Percentiles rank a stretch among this genome's conserved stretches.
These are phyloP conservation scores for Petrocephalus microphthalmus DNA, from an alignment of 2,113 vertebrate genomes.

Conservation along the genomic window DNA sequence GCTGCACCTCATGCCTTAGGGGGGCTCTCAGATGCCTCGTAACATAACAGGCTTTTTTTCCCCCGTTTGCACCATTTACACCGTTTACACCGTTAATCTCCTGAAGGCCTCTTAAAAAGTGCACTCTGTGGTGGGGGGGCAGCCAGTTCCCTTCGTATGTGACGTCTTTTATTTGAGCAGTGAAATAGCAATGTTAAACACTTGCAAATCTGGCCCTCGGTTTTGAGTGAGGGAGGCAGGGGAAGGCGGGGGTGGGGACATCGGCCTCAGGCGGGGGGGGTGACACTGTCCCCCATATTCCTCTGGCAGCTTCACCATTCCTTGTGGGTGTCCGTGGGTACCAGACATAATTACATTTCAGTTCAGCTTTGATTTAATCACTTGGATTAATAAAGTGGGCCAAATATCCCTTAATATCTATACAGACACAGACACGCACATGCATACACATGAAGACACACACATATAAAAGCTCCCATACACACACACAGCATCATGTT, in stretches of 20 bases:
- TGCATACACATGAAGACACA: neutral
- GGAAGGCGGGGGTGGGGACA: neutral
- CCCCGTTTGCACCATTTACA: constrained; percentile 1
- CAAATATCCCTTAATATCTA: neutral
- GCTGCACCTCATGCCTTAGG: neutral
- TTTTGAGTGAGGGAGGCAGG: neutral
- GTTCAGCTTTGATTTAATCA: neutral
- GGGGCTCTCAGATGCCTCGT: neutral
- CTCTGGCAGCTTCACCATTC: neutral
- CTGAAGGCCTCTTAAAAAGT: neutral
- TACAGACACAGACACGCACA: neutral
- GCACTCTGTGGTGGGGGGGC: neutral
- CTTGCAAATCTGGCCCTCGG: neutral
- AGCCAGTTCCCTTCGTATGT: neutral
- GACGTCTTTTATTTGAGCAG: neutral
- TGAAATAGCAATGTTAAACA: neutral
- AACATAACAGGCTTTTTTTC: neutral
- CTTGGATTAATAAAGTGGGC: neutral
- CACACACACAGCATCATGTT: neutral
- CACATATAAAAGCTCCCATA: neutral
- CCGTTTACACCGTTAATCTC: neutral
- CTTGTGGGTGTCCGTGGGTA: neutral
- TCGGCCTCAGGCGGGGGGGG: neutral
- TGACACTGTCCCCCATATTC: neutral
- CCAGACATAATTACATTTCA: neutral